phyloP scores from a whole-genome alignment of 2,113 vertebrate species.

The Eulacestoma nigropectus region DNA sequence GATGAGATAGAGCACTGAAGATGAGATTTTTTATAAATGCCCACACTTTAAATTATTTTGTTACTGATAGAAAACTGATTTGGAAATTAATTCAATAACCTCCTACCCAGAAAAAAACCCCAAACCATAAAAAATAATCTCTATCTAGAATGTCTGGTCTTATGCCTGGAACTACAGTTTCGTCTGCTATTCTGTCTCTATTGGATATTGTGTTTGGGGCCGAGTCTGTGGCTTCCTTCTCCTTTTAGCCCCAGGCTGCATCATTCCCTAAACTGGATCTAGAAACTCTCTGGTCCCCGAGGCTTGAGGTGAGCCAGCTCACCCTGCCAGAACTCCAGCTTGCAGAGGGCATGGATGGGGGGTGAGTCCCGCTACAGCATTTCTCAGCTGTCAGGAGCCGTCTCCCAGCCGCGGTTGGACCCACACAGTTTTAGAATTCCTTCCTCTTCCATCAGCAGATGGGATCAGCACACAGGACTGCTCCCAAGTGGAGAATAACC shows the following conservation, averaged over 20 bases:
- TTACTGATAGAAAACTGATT: neutral
- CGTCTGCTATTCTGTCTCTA: neutral
- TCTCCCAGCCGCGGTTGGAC: accelerated
- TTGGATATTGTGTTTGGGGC: neutral
- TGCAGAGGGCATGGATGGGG: neutral
- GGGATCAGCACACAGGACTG: neutral
- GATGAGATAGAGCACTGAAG: neutral
- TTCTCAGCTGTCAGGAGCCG: neutral
- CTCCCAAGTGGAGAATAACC: neutral
- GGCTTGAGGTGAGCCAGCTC: neutral
- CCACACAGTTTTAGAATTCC: neutral
- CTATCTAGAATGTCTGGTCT: neutral
- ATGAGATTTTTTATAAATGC: neutral
- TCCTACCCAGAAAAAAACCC: accelerated
- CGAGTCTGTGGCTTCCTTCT: neutral
- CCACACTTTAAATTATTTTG: neutral
- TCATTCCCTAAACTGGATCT: neutral
- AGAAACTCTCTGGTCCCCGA: neutral
- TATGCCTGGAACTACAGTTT: neutral
- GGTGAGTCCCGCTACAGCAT: neutral
- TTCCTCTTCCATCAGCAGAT: neutral
- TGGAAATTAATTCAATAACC: neutral
- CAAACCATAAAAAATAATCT: neutral
- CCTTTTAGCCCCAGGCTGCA: neutral
- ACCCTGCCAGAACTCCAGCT: neutral